Conservation (phyloP, 1,140 invertebrate species). For the Zaprionus ghesquierei region DNA sequence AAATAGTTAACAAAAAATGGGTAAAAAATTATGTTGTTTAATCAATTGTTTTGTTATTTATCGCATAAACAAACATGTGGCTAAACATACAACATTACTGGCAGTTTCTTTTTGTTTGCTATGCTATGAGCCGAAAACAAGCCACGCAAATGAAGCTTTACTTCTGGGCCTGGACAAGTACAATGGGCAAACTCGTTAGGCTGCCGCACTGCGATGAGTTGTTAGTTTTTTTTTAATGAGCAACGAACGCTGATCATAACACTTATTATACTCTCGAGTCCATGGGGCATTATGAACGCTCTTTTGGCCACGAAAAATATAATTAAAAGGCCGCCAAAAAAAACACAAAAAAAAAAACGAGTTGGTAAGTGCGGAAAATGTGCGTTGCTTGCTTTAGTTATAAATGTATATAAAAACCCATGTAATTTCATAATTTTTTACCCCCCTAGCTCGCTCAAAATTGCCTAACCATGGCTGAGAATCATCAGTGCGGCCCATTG, state of each 20-base stretch:
- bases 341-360: conserved; percentile 6
- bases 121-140: background rate
- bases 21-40: conserved; percentile 64
- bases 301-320: conserved; percentile 65
- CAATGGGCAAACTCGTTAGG: conserved; percentile 57
- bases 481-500: conserved; percentile 26
- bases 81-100: conserved; percentile 60
- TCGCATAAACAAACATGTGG: conserved; percentile 12
- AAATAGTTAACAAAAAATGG: no score
- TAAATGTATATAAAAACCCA: background rate
- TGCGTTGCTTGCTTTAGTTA: conserved; percentile 29
- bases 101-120: conserved; percentile 51
- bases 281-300: conserved; percentile 56
- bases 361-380: conserved; percentile 30
- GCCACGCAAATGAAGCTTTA: conserved; percentile 26
- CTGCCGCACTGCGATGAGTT: conserved; percentile 57
- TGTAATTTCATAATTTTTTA: conserved; percentile 39
- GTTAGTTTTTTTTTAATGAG: conserved; percentile 57
- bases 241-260: conserved; percentile 44
- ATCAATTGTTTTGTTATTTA: conserved; percentile 52
- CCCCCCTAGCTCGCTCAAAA: background rate
- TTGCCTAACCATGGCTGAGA: conserved; percentile 6
- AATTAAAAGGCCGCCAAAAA: conserved; percentile 9
- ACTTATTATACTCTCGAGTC: conserved; percentile 41
- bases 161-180: conserved; percentile 34